Base-by-base conservation (phyloP, 2,113 vertebrate species). In the Theristicus caerulescens region DNA sequence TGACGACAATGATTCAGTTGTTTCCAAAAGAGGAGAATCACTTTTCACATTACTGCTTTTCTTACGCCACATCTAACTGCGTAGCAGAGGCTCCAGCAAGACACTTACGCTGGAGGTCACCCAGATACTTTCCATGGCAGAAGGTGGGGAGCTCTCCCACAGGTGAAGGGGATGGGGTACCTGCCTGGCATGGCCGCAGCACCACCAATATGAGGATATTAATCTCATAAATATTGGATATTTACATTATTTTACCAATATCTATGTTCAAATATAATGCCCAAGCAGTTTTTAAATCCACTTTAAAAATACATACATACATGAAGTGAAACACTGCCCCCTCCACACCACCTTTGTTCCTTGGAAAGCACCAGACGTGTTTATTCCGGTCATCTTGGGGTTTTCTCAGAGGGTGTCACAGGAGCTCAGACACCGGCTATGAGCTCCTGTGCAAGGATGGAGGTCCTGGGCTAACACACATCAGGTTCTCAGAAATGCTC, bases 251-350 rank as follows among this genome's bases (percentile, higher is more conserved):
- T 84, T 76, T 44, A 62, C 46, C 46, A 57, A 10, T 79, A 79
- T 17, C 19, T 69, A 3, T 25, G 14, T 66, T 77, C 29, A 84
- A 71, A n/a, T 46, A 36, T 11, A 58, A 47, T 4, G 10, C 6
- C 6, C 25, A 58, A 52, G 14, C 11, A 22, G 25, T 69, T 49
- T 78, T 66, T 2, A 54, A 62, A 88, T n/a, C 9, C 25, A 22
- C 20, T 81, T 77, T 2, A 34, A 82, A 89, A 91, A 49, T 14
- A 44, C 31, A 62, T 9, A 26, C 5, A 2, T 9, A 44, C 10
- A 21, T 10, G 32, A 55, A 59, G 6, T 0, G 0, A 84, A 74
- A 59, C 0, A 0, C 16, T 59, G 29, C 32, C 87, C 52, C n/a
- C 9, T 51, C 20, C 44, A 26, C 15, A 12, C 2, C 27, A 25